A percentile compares a stretch with the other conserved stretches of the same genome.
Evolutionary conservation across 2,888 invertebrate genomes (phyloP).

Genomic region (Hemaris fuciformis): DNA sequence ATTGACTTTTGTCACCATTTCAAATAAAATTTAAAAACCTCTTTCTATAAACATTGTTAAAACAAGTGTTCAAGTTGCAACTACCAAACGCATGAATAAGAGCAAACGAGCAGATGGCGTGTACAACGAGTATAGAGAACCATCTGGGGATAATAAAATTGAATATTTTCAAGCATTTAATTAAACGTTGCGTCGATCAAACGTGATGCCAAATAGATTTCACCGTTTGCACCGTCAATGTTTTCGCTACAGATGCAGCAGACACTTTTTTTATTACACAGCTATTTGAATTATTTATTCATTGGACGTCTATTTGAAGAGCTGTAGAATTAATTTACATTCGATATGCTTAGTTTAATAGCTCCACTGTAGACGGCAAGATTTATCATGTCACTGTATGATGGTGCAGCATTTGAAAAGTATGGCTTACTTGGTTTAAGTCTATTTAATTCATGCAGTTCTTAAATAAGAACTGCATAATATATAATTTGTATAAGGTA

Average conservation of each 20-base stretch:
- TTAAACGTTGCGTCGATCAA: conserved; percentile 39
- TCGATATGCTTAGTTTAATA: background rate
- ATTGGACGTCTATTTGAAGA: background rate
- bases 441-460: no score
- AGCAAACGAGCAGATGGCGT: conserved; percentile 44
- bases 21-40: no score
- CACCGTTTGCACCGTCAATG: conserved; percentile 21
- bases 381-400: no score
- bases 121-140: conserved; percentile 37
- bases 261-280: conserved; percentile 8
- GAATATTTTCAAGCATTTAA: conserved; percentile 43
- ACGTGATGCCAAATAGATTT: conserved; percentile 35
- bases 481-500: no score
- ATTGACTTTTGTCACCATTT: no score
- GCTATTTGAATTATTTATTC: background rate
- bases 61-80: background rate
- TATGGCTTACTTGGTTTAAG: no score
- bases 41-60: background rate
- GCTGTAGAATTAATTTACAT: background rate
- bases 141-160: conserved; percentile 39
- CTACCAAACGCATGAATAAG: background rate
- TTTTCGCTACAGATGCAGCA: background rate
- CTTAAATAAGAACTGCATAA: no score
- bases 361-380: no score
- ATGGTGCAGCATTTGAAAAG: no score